A percentile compares a stretch with the other conserved stretches of the same genome.
Evolutionary conservation across 2,113 vertebrate genomes (phyloP).

Genomic region (Cnemophilus loriae): DNA sequence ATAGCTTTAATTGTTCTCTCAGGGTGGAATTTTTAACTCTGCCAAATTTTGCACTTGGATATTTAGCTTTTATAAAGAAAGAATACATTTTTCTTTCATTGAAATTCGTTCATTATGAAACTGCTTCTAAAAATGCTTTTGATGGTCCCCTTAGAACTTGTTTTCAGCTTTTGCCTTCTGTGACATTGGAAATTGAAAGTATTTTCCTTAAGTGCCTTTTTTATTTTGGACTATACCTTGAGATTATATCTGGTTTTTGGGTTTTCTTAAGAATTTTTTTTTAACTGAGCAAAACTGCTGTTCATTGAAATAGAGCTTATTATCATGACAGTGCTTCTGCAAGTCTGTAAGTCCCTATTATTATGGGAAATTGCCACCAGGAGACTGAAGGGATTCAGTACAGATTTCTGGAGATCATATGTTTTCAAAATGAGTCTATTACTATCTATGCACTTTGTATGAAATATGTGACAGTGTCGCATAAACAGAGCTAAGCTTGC

Average conservation of each 20-base stretch:
- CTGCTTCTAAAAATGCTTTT: not conserved
- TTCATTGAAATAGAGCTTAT: conserved; percentile 11
- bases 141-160: not conserved
- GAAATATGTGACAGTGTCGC: not conserved
- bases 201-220: not conserved
- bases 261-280: not conserved
- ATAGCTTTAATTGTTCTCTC: not conserved
- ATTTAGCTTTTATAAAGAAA: not conserved
- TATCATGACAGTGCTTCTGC: not conserved
- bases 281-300: not conserved
- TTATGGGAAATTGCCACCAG: not conserved
- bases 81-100: not conserved
- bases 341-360: not conserved
- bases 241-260: not conserved
- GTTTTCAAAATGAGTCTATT: not conserved
- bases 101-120: not conserved
- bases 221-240: not conserved
- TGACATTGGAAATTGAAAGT: not conserved
- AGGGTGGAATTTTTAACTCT: not conserved
- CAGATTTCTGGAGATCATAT: not conserved
- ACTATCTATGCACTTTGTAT: not conserved
- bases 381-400: not conserved
- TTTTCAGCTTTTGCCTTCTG: not conserved
- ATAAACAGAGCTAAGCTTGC: not conserved
- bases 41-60: not conserved